Evolutionary conservation across 2,113 vertebrate genomes (phyloP), one percentile per base, ranked within the genome.

Genomic region (Hyaena hyaena): DNA sequence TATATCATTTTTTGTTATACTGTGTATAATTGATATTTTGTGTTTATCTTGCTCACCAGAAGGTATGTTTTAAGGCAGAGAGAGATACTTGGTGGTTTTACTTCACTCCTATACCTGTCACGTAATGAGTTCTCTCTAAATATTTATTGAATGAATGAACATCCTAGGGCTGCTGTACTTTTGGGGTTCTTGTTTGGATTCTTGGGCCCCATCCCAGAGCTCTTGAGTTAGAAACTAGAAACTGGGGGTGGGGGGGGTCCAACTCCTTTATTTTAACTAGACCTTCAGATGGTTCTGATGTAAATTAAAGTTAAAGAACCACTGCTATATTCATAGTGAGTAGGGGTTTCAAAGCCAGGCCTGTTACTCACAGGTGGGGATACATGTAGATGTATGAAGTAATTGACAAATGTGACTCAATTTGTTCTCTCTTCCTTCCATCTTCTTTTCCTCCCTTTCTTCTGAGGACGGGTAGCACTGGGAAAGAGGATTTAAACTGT

Each of bases 221-320:
- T 87, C 2, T 61, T 95, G 28, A 93, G 31, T 95, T 35, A 82
- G 65, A 79, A 93, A 35, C 35, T 68, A 82, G 65, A 79, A 93
- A 35, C 35, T 68, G 45, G 65, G 28, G 19, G 7, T 76, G 50
- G 45, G 12, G 58, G 55, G 7, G 4, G 3, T 63, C 24, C 9
- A 39, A 10, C 39, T 74, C n/a, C 45, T 96, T 86, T 92, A 76
- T 76, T 87, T 95, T 73, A 73, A 83, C 16, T 28, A 73, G 48
- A 19, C 4, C 55, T 69, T 33, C 43, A 61, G n/a, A 35, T 95
- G 35, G 77, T 74, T 66, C 35, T 39, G 83, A 66, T 79, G 3
- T 71, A 92, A 68, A 63, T 65, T 73, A 23, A 77, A 68, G 19
- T 85, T 88, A 53, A 69, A 69, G 77, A 76, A 90, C 23, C 73